Base-by-base conservation (phyloP, 2,113 vertebrate species). In the Eubucco bourcierii region DNA sequence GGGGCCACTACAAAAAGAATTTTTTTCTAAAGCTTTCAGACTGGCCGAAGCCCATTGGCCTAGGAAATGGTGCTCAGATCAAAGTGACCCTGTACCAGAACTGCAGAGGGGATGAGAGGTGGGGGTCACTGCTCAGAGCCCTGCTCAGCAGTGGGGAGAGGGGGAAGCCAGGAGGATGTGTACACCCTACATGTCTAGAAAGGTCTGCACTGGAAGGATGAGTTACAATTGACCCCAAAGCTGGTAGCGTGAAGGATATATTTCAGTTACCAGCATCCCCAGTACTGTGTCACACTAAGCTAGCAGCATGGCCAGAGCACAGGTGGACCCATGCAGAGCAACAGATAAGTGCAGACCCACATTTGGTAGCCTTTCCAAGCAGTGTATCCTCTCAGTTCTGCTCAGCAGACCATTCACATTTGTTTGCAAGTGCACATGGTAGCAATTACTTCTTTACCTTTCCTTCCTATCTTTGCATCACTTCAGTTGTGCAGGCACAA, bases 1-100 rank as follows among this genome's bases (percentile, higher is more conserved):
- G 68, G 24, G 90, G 72, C 18, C 41, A 28, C 80, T 53, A 95
- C 94, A 95, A 96, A 95, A 93, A 92, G 74, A 67, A 21, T 66
- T 31, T 66, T 77, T 95, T 95, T 85, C 94, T 76, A 85, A 95
- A 89, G 87, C 92, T 83, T 93, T 95, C 85, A 84, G 85, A 61
- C 27, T 12, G 59, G 80, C 50, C 0, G 2, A 70, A 91, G 67
- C 72, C 73, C 1, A 12, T 55, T 41, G 63, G 72, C 61, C n/a
- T 25, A 47, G 72, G 80, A 83, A 97, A 84, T 5, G 28, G 73
- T 12, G 86, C 64, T 65, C 60, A 44, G 41, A 96, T 96, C 93
- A 95, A 94, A 97, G 80, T 5, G 1, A 76, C 67, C 33, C 44
- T 9, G 28, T 53, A 74, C 84, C 87, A 79, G 80, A 67, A 80